phyloP scores from a whole-genome alignment of 1,140 invertebrate genomes.

The Atta cephalotes region DNA sequence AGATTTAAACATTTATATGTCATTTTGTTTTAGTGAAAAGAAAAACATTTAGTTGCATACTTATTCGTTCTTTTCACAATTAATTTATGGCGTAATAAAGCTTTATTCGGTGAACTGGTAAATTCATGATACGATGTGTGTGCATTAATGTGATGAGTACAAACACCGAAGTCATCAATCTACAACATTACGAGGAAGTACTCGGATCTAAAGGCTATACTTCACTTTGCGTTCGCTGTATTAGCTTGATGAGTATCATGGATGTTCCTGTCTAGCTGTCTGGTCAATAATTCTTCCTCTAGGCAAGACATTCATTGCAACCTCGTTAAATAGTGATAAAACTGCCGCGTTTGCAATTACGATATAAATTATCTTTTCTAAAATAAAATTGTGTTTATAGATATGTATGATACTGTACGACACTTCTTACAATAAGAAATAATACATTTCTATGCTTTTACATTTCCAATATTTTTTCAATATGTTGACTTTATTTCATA shows the following conservation, averaged over 20 bases:
- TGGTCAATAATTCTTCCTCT: conserved; percentile 35
- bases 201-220: conserved; percentile 65
- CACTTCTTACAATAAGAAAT: not conserved
- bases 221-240: conserved; percentile 65
- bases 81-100: conserved; percentile 40
- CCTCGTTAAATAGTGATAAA: conserved; percentile 17
- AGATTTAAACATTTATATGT: not conserved
- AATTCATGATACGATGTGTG: conserved; percentile 57
- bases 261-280: conserved; percentile 6
- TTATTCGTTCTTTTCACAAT: conserved; percentile 2
- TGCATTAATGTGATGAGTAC: conserved; percentile 57
- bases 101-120: conserved; percentile 48
- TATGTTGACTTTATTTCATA: not conserved
- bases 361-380: not conserved
- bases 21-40: not conserved
- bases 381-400: not conserved
- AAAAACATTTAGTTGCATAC: not conserved
- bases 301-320: conserved; percentile 13
- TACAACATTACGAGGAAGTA: conserved; percentile 70
- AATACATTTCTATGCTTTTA: not conserved
- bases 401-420: not conserved
- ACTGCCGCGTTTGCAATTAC: conserved; percentile 4
- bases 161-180: conserved; percentile 70
- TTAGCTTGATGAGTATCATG: conserved; percentile 52
- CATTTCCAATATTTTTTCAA: not conserved